Evolutionary conservation across 1,140 invertebrate genomes (phyloP), one percentile per base, ranked within the genome.

Genomic region (Nylanderia fulva): DNA sequence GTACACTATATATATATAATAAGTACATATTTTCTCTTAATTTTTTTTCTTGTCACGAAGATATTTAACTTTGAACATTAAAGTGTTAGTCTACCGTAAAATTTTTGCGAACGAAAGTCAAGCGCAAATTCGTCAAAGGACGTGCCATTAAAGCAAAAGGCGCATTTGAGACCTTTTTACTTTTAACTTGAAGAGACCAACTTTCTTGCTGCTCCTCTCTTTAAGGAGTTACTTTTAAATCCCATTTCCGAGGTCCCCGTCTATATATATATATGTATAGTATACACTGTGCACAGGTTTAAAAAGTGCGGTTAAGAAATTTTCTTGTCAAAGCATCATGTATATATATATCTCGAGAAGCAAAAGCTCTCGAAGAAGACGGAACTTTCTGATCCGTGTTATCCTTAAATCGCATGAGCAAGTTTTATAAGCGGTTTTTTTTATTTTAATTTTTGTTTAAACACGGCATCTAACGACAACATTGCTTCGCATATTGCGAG

Each of bases 251-350:
- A 24, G 33, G 21, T 21, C 8, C 3, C 11, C n/a, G n/a, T n/a
- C n/a, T n/a, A n/a, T n/a, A n/a, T n/a, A n/a, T n/a, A n/a, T n/a
- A n/a, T n/a, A 36, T n/a, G 13, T 18, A 71, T 1, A 33, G 29
- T 1, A n/a, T 33, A 33, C 15, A 18, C 3, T 15, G 63, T 64
- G 29, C n/a, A 33, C 29, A 33, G 21, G 29, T 72, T 60, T 58
- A 45, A 71, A 71, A 58, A 24, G 24, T 21, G 21, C 13, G 9
- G 48, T 80, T 69, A 45, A 72, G 36, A 82, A 82, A 82, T 82
- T 58, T 72, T 45, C 36, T 72, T 82, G 13, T 48, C 36, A 82
- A 82, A 72, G 66, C 42, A 29, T 33, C 29, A 3, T 21, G 33
- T 18, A 21, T 9, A 3, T 21, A 24, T 18, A 21, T 9, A 15